Base-by-base conservation (phyloP, 1,140 invertebrate species). In the Pinna nobilis region DNA sequence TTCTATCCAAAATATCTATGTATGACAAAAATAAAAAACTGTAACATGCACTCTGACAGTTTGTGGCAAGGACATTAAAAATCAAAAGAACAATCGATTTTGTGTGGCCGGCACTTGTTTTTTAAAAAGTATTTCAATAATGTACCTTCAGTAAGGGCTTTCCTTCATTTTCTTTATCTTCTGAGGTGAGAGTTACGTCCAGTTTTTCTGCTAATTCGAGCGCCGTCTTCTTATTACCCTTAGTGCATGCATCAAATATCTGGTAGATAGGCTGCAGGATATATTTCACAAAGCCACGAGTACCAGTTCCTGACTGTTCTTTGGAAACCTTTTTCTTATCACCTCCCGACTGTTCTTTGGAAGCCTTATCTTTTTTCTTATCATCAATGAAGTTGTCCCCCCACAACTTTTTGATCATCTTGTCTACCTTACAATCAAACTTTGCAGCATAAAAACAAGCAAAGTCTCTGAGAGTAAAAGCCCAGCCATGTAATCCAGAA, bases 281-380 rank as follows among this genome's bases (percentile, higher is more conserved):
- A 89, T 99, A 99, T 94, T 99, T 98, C 87, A 94, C 95, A 93
- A 99, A 99, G 2, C 98, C 98, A 83, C 98, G 93, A 92, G 97
- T 96, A n/a, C 86, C 82, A 20, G 90, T 18, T 20, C 90, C 91
- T 85, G 95, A 93, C 91, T 95, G 96, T 85, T 94, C 93, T 88
- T 97, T 99, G 28, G 94, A 91, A 98, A 98, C 99, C 88, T 99
- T 99, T n/a, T n/a, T n/a, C 93, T 99, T 99, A 92, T 97, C 96
- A n/a, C 86, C 82, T 20, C 90, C 91, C 85, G 95, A 93, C 91
- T 95, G 96, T 85, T 94, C 93, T 88, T 97, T 99, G 28, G 94
- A 91, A 98, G 98, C 99, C 88, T 99, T 99, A n/a, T n/a, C n/a
- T 93, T 99, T 99, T 25, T 81, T 75, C 18, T 71, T 77, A 3